phyloP scores from a whole-genome alignment of 2,888 invertebrate species.

The Willowsia nigromaculata region DNA sequence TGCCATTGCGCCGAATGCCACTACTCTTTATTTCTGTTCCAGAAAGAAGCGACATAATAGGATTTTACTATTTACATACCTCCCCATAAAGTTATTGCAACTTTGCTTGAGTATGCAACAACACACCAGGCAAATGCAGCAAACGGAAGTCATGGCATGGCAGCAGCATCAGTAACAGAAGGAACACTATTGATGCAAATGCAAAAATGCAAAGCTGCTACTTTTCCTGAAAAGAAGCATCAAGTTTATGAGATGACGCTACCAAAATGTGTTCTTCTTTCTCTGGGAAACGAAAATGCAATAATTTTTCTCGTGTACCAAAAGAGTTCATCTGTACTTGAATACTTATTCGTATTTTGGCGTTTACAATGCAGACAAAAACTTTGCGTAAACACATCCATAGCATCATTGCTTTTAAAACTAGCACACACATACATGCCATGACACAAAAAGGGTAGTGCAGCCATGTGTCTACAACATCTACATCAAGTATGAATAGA shows the following conservation, averaged over 20 bases:
- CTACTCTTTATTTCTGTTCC: slow-evolving; percentile 28
- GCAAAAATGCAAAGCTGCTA: slow-evolving; percentile 59
- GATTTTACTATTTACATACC: slow-evolving; percentile 35
- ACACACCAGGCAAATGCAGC: neutral
- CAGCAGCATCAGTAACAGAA: neutral
- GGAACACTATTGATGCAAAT: slow-evolving; percentile 40
- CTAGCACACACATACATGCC: slow-evolving; percentile 8
- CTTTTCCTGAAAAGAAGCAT: slow-evolving; percentile 36
- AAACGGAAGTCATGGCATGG: neutral
- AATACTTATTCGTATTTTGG: no score
- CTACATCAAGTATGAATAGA: slow-evolving; percentile 31
- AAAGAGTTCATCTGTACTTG: slow-evolving; percentile 12
- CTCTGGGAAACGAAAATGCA: slow-evolving; percentile 40
- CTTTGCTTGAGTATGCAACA: neutral
- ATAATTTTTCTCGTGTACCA: neutral
- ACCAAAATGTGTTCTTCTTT: slow-evolving; percentile 44
- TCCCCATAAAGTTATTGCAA: neutral
- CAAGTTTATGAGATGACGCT: slow-evolving; percentile 55
- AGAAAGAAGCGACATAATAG: slow-evolving; percentile 23
- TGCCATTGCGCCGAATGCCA: slow-evolving; percentile 39
- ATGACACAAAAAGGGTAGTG: neutral
- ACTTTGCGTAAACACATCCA: neutral
- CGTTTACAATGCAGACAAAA: neutral
- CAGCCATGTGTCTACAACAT: neutral
- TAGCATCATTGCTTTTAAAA: neutral